Evolutionary conservation across 1,140 invertebrate species (phyloP).

Genomic region (Drosophila simulans): DNA sequence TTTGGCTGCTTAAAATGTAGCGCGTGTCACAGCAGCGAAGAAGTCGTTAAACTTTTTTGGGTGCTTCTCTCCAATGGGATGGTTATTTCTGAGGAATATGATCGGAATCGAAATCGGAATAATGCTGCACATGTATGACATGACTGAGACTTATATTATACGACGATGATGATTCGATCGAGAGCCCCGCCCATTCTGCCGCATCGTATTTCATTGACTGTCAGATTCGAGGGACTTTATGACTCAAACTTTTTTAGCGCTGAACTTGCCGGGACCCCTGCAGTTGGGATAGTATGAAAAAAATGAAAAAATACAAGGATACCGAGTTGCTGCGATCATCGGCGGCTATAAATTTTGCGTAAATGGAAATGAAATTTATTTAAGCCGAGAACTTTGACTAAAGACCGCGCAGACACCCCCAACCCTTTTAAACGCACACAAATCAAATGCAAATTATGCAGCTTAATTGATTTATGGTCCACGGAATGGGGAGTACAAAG

Average conservation of each 20-base stretch:
- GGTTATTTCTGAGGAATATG: constrained; percentile 22
- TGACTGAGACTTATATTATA: neutral
- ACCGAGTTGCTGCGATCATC: constrained; percentile 41
- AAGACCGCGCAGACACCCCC: constrained; percentile 1
- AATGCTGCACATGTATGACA: neutral
- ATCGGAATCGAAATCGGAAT: constrained; percentile 41
- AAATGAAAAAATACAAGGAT: constrained; percentile 5
- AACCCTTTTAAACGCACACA: constrained; percentile 58
- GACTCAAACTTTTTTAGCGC: constrained; percentile 62
- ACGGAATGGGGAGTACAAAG: constrained; percentile 35
- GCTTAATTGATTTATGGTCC: constrained; percentile 77
- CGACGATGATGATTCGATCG: constrained; percentile 23
- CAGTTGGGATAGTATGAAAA: constrained; percentile 39
- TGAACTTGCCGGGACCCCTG: constrained; percentile 57
- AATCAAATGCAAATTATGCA: constrained; percentile 82
- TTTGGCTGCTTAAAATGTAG: constrained; percentile 65
- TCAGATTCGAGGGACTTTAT: constrained; percentile 52
- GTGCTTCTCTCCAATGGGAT: constrained; percentile 3
- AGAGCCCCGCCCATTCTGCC: constrained; percentile 15
- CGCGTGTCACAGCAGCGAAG: constrained; percentile 69
- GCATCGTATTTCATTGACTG: constrained; percentile 68
- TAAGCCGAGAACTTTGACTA: constrained; percentile 44
- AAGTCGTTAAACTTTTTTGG: constrained; percentile 35
- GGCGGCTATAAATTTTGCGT: constrained; percentile 58
- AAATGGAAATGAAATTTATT: constrained; percentile 63